Evolutionary conservation across 64 coral and sea anemone genomes (phyloP), one percentile per base, ranked within the genome.

Genomic region (Actinia equina): DNA sequence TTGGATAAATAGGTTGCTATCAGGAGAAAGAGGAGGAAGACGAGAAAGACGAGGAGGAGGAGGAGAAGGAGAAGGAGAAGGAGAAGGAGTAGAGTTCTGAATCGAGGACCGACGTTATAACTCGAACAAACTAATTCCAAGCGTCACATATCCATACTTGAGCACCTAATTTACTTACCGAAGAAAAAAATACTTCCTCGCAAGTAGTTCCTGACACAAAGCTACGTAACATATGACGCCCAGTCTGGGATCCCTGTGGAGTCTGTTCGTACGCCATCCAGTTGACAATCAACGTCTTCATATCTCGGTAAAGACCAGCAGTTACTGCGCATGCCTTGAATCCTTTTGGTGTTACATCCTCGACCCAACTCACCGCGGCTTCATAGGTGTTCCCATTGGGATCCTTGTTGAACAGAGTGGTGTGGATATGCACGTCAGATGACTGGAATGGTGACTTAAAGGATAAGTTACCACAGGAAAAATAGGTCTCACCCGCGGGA

Each of bases 271-370:
- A 87, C 7, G 85, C 27, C 85, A 87, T 87, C 85, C 85, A 87
- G 25, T 87, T 54, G 45, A 87, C 85, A 53, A 46, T 8, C 52
- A 87, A 76, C 17, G 44, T 67, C 85, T 69, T 44, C 85, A 87
- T 55, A 57, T 87, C 16, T 17, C 85, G 85, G 64, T 74, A 71
- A 19, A 64, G 64, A 27, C 85, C 85, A 6, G 85, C 67, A 18
- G 85, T 87, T 52, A 87, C 67, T 71, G 85, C 85, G 85, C 85
- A 87, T 76, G 85, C 84, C 67, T 67, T 46, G 42, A 87, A 87
- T 11, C 85, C 60, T 76, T 26, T 76, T 19, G 61, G 7, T 19
- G 52, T 82, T 0, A 89, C 74, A 54, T 45, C 55, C 78, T 89
- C 87, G 44, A 83, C 79, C 77, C 87, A 89, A 78, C 55, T 52